These are phyloP conservation scores for Zosterops japonicus DNA, from an alignment of 2,113 vertebrate genomes.

Conservation along the genomic window DNA sequence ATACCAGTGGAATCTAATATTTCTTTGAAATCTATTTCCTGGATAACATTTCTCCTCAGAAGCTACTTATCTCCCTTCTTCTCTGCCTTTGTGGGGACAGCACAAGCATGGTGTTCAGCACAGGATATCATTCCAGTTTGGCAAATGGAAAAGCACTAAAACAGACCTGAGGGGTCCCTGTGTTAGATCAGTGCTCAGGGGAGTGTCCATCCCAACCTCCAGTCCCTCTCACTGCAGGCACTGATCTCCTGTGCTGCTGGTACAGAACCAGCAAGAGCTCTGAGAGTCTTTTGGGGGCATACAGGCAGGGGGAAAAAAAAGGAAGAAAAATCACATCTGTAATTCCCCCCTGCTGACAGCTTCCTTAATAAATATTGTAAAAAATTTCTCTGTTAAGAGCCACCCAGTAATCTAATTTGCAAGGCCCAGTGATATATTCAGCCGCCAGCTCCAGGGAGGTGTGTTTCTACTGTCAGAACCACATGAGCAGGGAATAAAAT, in stretches of 20 bases:
- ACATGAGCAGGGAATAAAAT: constrained; percentile 36
- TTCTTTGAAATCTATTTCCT: constrained; percentile 25
- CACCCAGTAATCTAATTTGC: constrained; percentile 34
- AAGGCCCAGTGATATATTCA: constrained; percentile 41
- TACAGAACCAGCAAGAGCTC: not conserved
- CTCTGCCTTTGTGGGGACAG: not conserved
- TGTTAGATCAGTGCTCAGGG: not conserved
- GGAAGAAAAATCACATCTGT: not conserved
- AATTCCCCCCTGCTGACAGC: constrained; percentile 23
- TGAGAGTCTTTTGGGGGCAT: not conserved
- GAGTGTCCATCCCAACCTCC: not conserved
- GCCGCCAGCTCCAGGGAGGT: constrained; percentile 31
- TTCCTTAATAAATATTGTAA: constrained; percentile 50
- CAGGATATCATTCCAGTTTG: not conserved
- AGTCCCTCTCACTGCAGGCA: not conserved
- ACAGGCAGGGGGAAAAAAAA: not conserved
- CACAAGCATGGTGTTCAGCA: not conserved
- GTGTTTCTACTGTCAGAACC: constrained; percentile 40
- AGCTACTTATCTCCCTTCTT: not conserved
- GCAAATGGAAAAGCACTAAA: not conserved
- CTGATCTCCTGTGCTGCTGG: not conserved
- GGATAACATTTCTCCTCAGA: not conserved
- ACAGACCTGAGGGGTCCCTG: not conserved
- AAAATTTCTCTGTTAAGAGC: constrained; percentile 29
- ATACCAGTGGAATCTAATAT: not conserved